Percentiles rank a stretch among this genome's conserved stretches.
These are phyloP conservation scores for Beaufortia kweichowensis DNA, from an alignment of 2,113 vertebrate genomes.

Conservation along the genomic window DNA sequence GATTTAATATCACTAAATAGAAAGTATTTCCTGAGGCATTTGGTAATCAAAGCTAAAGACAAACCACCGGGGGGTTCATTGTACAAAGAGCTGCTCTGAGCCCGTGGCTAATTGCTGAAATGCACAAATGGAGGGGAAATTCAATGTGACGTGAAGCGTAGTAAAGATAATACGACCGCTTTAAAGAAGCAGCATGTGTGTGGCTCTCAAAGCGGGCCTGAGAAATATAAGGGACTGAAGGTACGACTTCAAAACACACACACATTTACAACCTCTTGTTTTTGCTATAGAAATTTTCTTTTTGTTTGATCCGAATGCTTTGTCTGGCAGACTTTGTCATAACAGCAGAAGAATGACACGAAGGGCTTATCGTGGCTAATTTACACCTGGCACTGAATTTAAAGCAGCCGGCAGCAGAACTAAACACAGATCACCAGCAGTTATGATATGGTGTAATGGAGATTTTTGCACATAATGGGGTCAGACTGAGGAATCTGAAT, in stretches of 20 bases:
- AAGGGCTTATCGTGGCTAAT: conserved; percentile 32
- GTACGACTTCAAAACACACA: background rate
- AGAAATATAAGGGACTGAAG: conserved; percentile 21
- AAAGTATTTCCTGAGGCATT: conserved; percentile 44
- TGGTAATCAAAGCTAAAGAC: conserved; percentile 46
- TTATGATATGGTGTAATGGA: conserved; percentile 19
- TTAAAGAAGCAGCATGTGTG: conserved; percentile 20
- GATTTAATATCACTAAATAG: conserved; percentile 45
- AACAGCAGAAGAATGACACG: conserved; percentile 10
- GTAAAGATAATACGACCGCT: conserved; percentile 22
- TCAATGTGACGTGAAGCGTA: conserved; percentile 22
- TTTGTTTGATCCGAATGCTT: conserved; percentile 23
- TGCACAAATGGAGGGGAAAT: conserved; percentile 31
- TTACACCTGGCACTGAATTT: conserved; percentile 26
- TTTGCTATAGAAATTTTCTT: conserved; percentile 2
- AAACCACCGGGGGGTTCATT: conserved; percentile 17
- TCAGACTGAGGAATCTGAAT: background rate
- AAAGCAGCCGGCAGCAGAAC: conserved; percentile 8
- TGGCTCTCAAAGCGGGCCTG: background rate
- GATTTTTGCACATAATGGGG: background rate
- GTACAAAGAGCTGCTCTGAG: conserved; percentile 27
- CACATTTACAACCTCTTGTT: conserved; percentile 7
- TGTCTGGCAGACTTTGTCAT: conserved; percentile 29
- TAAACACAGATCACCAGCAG: conserved; percentile 21
- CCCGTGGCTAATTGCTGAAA: conserved; percentile 29